These are phyloP conservation scores for Lindbergichthys nudifrons DNA, from an alignment of 2,797 vertebrate genomes.

Conservation along the genomic window DNA sequence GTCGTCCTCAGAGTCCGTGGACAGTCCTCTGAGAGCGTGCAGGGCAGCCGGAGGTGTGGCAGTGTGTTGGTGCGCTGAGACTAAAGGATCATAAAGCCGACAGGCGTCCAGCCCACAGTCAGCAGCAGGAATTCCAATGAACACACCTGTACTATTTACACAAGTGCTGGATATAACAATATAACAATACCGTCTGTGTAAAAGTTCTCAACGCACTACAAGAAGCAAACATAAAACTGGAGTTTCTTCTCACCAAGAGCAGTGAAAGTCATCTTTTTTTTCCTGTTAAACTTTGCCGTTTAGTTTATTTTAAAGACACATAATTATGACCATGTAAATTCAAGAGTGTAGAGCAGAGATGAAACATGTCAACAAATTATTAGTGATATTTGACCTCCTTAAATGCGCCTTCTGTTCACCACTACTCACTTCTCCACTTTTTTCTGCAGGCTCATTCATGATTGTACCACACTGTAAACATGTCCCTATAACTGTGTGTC, in stretches of 20 bases:
- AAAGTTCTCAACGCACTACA: not conserved
- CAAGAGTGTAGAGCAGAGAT: too few species aligned
- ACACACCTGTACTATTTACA: slow-evolving; percentile 8
- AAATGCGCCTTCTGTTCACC: too few species aligned
- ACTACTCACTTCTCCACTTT: not conserved
- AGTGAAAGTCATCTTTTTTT: too few species aligned
- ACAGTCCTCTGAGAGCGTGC: slow-evolving; percentile 51
- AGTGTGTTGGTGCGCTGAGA: slow-evolving; percentile 24
- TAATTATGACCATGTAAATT: too few species aligned
- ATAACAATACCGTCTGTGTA: not conserved
- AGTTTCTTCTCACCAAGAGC: not conserved
- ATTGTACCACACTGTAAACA: not conserved
- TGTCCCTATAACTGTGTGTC: not conserved
- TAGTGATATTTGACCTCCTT: too few species aligned
- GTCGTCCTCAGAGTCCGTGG: slow-evolving; percentile 56
- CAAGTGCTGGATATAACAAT: not conserved
- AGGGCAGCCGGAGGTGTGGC: slow-evolving; percentile 46
- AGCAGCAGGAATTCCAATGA: slow-evolving; percentile 12
- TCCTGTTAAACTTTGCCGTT: too few species aligned
- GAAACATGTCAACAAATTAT: too few species aligned
- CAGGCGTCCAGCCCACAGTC: slow-evolving; percentile 6
- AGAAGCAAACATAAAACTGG: not conserved
- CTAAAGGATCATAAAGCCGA: slow-evolving; percentile 30
- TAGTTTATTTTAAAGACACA: too few species aligned
- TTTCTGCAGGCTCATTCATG: not conserved